Base-by-base conservation (phyloP, 2,888 invertebrate genomes). In the Drosophila buzzatii region DNA sequence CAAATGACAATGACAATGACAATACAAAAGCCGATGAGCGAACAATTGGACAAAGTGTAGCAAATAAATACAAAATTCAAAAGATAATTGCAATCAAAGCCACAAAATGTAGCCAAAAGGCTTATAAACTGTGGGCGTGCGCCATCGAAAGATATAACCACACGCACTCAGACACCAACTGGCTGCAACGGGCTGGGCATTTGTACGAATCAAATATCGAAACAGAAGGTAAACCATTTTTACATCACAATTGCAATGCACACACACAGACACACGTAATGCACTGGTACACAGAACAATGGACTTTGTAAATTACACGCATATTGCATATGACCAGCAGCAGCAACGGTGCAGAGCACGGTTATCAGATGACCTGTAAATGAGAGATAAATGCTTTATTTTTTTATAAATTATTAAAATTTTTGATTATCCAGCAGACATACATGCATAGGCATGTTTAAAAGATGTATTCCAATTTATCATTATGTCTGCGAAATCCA, bases 81-180 rank as follows among this genome's bases (percentile, higher is more conserved):
- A 82, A 81, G 89, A 91, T 92, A 91, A 91, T 92, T 91, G 91
- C 89, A 85, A 83, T 86, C 81, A 87, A 88, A 88, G 83, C 87
- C 90, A 84, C 91, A 91, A 87, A 88, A 82, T 86, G 90, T 82
- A 72, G 88, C 85, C 85, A 78, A 89, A 85, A 85, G 85, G 90
- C 90, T 90, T 90, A 81, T 81, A 82, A 89, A 82, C 81, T 90
- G 81, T 79, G 85, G 85, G 74, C 70, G 72, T 69, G 59, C 55
- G 49, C n/a, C 42, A 49, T 51, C 18, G n/a, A 35, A 33, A 42
- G 45, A 57, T 72, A 42, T 10, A 73, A 66, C 71, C 60, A 37
- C 59, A 10, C 31, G 5, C 44, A 23, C 45, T 3, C 44, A 20
- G 2, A 7, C 27, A 31, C 23, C 7, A 14, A 2, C 23, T 23